These are phyloP conservation scores for Astreopora myriophthalma DNA, from an alignment of 64 coral and sea anemone species.

Conservation along the genomic window DNA sequence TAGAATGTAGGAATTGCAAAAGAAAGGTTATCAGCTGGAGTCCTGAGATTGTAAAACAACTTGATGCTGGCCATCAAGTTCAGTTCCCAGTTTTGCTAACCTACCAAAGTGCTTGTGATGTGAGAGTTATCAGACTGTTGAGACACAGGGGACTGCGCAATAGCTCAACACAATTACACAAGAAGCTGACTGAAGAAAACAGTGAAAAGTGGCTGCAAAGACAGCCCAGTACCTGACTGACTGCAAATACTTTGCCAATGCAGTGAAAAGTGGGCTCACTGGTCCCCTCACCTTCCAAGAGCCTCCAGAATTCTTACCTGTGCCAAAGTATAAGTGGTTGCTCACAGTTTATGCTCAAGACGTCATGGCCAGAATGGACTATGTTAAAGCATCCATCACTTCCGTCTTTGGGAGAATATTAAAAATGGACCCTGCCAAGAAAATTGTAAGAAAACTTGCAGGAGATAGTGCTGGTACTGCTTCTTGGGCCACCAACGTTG, in stretches of 20 bases:
- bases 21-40: slow-evolving; percentile 55
- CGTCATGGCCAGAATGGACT: slow-evolving; percentile 5
- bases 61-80: slow-evolving; percentile 44
- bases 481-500: slow-evolving; percentile 56
- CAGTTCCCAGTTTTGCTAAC: slow-evolving; percentile 19
- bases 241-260: slow-evolving; percentile 35
- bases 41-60: slow-evolving; percentile 13
- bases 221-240: slow-evolving; percentile 29
- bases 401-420: slow-evolving; percentile 46
- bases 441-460: slow-evolving; percentile 69
- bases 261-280: slow-evolving; percentile 9
- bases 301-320: slow-evolving; percentile 2
- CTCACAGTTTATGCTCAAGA: slow-evolving; percentile 51
- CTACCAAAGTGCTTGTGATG: slow-evolving; percentile 8
- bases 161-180: background rate
- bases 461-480: slow-evolving; percentile 45
- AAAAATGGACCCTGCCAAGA: slow-evolving; percentile 71
- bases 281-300: background rate
- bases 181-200: slow-evolving; percentile 36
- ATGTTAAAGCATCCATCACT: background rate
- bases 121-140: slow-evolving; percentile 1
- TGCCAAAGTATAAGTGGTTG: slow-evolving; percentile 12
- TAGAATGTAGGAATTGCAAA: slow-evolving; percentile 24
- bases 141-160: background rate
- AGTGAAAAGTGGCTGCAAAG: background rate